Conservation (phyloP, 2,113 vertebrate species). For the Genyomyrus donnyi region DNA sequence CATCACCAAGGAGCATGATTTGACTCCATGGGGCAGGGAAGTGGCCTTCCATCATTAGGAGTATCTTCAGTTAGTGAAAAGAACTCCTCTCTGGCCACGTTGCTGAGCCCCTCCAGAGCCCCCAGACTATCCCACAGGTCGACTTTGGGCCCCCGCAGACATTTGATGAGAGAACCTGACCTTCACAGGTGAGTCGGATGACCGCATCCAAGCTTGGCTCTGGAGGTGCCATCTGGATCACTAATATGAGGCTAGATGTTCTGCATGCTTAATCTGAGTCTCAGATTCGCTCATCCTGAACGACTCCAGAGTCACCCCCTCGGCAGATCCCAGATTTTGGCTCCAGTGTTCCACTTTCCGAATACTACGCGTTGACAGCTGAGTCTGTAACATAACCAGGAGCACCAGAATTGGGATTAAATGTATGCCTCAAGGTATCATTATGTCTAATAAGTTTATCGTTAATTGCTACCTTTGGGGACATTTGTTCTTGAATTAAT, state of each 20-base stretch:
- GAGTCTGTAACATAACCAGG: conserved; percentile 48
- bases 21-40: not conserved
- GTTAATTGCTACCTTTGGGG: conserved; percentile 64
- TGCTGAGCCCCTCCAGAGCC: not conserved
- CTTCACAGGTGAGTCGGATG: not conserved
- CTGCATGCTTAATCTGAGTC: not conserved
- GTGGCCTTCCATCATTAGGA: not conserved
- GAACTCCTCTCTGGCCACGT: not conserved
- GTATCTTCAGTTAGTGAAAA: not conserved
- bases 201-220: not conserved
- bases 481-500: conserved; percentile 60
- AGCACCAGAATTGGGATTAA: conserved; percentile 46
- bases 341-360: conserved; percentile 23
- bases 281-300: not conserved
- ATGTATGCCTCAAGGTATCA: conserved; percentile 43
- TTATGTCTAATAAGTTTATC: conserved; percentile 58
- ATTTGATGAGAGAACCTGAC: not conserved
- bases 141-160: not conserved
- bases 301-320: not conserved
- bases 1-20: not conserved
- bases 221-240: not conserved
- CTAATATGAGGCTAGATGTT: not conserved
- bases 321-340: not conserved
- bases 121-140: not conserved
- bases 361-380: conserved; percentile 47